phyloP scores from a whole-genome alignment of 2,113 vertebrate genomes.

The Phylloscopus trochiloides region DNA sequence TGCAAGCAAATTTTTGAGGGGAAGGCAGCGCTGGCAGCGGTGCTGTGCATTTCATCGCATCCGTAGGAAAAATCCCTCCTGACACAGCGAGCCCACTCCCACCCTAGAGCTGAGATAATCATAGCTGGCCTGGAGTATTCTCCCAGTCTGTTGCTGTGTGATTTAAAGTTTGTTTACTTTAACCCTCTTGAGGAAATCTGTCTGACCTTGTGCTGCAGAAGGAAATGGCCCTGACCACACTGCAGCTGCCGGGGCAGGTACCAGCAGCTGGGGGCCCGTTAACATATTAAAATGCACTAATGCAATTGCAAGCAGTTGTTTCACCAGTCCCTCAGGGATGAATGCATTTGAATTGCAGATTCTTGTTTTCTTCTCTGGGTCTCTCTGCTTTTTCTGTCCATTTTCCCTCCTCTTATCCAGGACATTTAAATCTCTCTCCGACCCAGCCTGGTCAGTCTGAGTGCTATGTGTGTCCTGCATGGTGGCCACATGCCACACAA shows the following conservation, averaged over 20 bases:
- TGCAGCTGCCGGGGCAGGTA: neutral
- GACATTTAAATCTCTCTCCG: neutral
- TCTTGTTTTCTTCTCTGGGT: neutral
- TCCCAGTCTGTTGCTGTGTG: neutral
- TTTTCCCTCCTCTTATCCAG: neutral
- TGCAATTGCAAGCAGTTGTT: slow-evolving; percentile 42
- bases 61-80: neutral
- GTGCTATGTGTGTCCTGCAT: neutral
- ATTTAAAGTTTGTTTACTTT: slow-evolving; percentile 28
- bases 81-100: neutral
- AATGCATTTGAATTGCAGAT: slow-evolving; percentile 44
- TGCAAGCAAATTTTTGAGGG: neutral
- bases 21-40: neutral
- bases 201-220: neutral
- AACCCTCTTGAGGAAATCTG: neutral
- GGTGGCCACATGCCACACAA: neutral
- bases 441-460: neutral
- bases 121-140: neutral
- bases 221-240: neutral
- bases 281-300: slow-evolving; percentile 50
- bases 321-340: neutral
- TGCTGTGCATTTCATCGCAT: neutral
- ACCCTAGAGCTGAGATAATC: neutral
- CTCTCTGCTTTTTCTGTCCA: neutral
- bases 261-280: slow-evolving; percentile 5